phyloP scores from a whole-genome alignment of 1,140 invertebrate genomes.

The Pogonus chalceus region DNA sequence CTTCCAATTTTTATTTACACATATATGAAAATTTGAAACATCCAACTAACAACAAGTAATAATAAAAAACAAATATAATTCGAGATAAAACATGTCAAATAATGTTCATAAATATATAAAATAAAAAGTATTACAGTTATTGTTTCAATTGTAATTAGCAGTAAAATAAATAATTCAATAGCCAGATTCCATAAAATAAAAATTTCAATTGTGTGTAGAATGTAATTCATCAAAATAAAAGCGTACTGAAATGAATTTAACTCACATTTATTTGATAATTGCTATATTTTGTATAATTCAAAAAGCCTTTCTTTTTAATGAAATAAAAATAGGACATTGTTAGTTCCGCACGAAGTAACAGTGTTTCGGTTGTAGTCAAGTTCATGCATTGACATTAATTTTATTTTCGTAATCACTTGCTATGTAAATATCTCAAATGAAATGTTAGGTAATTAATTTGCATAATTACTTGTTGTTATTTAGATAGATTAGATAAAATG shows the following conservation, averaged over 20 bases:
- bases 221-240: background rate
- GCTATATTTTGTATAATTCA: slow-evolving; percentile 31
- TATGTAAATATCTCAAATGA: background rate
- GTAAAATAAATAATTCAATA: too few species aligned
- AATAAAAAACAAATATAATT: too few species aligned
- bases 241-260: background rate
- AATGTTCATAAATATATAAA: too few species aligned
- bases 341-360: background rate
- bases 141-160: too few species aligned
- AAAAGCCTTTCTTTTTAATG: slow-evolving; percentile 27
- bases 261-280: background rate
- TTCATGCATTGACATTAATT: background rate
- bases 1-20: too few species aligned
- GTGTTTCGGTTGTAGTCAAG: background rate
- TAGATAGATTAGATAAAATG: too few species aligned
- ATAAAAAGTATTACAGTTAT: too few species aligned
- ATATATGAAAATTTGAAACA: too few species aligned
- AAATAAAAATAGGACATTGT: background rate
- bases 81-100: too few species aligned
- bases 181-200: too few species aligned
- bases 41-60: too few species aligned
- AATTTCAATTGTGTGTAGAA: too few species aligned
- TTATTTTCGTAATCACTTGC: background rate
- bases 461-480: slow-evolving; percentile 6
- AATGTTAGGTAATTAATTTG: background rate